phyloP scores from a whole-genome alignment of 2,113 vertebrate species.

The Alligator sinensis region DNA sequence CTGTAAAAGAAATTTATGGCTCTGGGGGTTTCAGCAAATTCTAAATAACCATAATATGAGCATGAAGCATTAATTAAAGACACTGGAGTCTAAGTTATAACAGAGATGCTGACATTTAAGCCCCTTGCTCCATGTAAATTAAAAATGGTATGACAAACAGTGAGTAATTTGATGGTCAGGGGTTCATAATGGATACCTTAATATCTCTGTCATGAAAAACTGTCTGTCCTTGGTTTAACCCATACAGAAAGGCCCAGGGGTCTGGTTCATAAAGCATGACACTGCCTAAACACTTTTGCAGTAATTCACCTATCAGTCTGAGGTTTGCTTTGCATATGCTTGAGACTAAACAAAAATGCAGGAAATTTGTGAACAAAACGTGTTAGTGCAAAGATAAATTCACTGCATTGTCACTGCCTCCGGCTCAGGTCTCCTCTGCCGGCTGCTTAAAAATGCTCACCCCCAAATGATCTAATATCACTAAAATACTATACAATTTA shows the following conservation, averaged over 20 bases:
- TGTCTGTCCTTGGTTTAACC: conserved; percentile 78
- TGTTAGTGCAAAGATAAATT: conserved; percentile 13
- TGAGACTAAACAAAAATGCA: conserved; percentile 57
- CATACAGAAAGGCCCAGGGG: conserved; percentile 53
- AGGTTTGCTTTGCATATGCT: conserved; percentile 45
- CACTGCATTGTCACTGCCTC: not conserved
- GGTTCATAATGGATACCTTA: conserved; percentile 79
- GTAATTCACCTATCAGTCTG: conserved; percentile 64
- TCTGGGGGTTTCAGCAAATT: conserved; percentile 79
- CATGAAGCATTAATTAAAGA: conserved; percentile 84
- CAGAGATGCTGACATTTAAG: conserved; percentile 81
- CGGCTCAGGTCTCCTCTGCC: not conserved
- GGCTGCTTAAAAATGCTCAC: not conserved
- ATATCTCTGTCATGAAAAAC: conserved; percentile 77
- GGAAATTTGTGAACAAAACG: conserved; percentile 49
- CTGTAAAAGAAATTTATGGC: conserved; percentile 83
- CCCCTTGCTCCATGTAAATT: conserved; percentile 77
- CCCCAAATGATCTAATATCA: not conserved
- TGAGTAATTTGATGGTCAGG: conserved; percentile 81
- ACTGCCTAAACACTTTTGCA: conserved; percentile 73
- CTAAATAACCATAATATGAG: conserved; percentile 83
- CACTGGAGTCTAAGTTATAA: conserved; percentile 77
- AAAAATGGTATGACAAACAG: conserved; percentile 79
- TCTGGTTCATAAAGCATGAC: conserved; percentile 70
- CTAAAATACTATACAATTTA: not conserved